Conservation (phyloP, 2,888 invertebrate genomes). For the Eupithecia vulgata region DNA sequence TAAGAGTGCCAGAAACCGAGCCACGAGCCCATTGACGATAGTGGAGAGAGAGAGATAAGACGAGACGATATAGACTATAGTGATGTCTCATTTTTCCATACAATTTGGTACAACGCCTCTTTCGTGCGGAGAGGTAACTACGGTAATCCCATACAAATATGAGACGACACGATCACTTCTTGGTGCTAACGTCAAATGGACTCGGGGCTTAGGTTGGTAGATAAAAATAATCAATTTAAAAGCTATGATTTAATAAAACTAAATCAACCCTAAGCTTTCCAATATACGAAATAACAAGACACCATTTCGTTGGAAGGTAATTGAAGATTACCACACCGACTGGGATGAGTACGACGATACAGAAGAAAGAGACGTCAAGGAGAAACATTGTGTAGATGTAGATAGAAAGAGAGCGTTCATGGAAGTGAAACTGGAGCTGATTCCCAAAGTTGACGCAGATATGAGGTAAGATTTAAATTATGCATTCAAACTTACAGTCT, state of each 20-base stretch:
- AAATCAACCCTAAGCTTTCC: constrained; percentile 5
- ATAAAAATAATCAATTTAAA: not conserved
- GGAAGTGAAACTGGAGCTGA: constrained; percentile 57
- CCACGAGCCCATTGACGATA: too few species aligned
- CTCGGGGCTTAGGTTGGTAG: not conserved
- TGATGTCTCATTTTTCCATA: too few species aligned
- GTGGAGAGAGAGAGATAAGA: too few species aligned
- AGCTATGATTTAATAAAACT: not conserved
- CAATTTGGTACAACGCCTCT: too few species aligned
- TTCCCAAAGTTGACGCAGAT: constrained; percentile 54
- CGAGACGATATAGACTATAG: too few species aligned
- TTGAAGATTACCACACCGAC: constrained; percentile 54
- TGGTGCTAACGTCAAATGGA: too few species aligned
- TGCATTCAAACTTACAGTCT: not conserved
- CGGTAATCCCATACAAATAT: too few species aligned
- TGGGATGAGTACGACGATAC: constrained; percentile 62
- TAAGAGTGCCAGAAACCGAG: too few species aligned
- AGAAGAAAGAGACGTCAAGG: constrained; percentile 56
- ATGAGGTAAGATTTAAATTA: constrained; percentile 55
- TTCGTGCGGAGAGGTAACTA: too few species aligned
- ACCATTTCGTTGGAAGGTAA: constrained; percentile 42
- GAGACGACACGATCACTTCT: too few species aligned
- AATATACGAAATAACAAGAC: constrained; percentile 8
- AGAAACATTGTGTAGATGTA: constrained; percentile 52
- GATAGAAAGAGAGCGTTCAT: constrained; percentile 53